Base-by-base conservation (phyloP, 35 echinoderm and acorn worm species). In the Lytechinus pictus region DNA sequence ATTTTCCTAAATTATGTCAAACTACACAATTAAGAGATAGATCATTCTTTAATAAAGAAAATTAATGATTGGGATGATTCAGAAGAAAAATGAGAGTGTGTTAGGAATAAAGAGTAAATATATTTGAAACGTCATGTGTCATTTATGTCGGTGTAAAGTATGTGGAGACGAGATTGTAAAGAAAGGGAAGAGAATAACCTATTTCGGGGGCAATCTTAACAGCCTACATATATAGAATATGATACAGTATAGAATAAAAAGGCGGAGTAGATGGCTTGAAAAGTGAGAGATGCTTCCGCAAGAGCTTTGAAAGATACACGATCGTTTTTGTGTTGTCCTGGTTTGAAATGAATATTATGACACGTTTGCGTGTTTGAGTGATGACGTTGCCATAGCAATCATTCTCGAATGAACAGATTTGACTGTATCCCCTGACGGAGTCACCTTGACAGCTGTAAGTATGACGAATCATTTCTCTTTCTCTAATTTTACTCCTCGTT, bases 281-380 rank as follows among this genome's bases (percentile, higher is more conserved):
- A 79, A 79, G 66, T 24, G 66, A 79, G 19, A 79, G 66, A 79
- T 79, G 66, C 66, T 79, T 79, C 66, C 66, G 66, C 21, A 79
- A 79, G 19, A 79, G 19, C 66, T 16, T 24, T 79, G 19, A 79
- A 79, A 79, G 66, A 24, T 79, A 24, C 66, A 79, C 66, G 66
- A 79, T 79, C 66, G 33, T 24, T 7, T 19, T 58, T 58, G n/a
- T 24, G 7, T 79, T 79, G 66, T 79, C 13, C 66, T 79, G 16
- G 66, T 79, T 90, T 54, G 88, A 90, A 90, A 90, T 90, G 88
- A 90, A 29, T 54, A 90, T 90, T 90, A 90, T 90, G 29, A 90
- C 88, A 90, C 88, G 88, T 90, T 90, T 12, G 88, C 88, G 88
- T 90, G 88, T 90, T 44, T 12, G 33, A 90, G 52, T 90, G 88